Evolutionary conservation across 2,888 invertebrate genomes (phyloP), one percentile per base, ranked within the genome.

Genomic region (Harpalus rufipes): DNA sequence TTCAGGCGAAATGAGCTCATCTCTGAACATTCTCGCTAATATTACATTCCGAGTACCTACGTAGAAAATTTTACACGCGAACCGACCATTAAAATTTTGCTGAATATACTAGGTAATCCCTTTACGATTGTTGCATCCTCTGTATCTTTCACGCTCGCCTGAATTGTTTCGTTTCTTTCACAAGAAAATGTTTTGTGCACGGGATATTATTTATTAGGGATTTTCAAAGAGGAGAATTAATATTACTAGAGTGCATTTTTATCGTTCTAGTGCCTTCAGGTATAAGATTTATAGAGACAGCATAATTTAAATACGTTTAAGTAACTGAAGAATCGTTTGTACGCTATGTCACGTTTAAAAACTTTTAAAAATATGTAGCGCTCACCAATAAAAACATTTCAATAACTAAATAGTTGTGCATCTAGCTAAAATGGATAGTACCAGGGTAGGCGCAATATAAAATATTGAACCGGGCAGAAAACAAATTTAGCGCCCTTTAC

Each of bases 1-100:
- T 44, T 74, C 51, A 8, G 16, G 44, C 41, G 72, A 44, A 44
- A 74, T 74, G 72, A 74, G 21, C 72, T 74, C 68, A 32, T 68
- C 65, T 65, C 72, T 74, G 41, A 74, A 74, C 44, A 72, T 72
- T 72, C 72, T 44, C 44, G 5, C 72, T 72, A 72, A 72, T 72
- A 72, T 68, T 68, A 74, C 72, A 74, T 74, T 74, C 72, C 72
- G 44, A 18, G 10, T 74, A 44, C 44, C 41, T 74, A 18, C 44
- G 51, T 74, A 18, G 12, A 74, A 74, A 44, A 21, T 44, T 74
- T 74, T 74, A 18, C 72, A 74, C 72, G 44, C 72, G 72, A 74
- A 44, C 72, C 12, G 14, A 10, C 44, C 44, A 44, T 74, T 74
- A 74, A 74, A 41, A 68, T 16, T 74, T 44, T 39, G 14, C n/a